phyloP scores from a whole-genome alignment of 2,888 invertebrate species.

The Candidula unifasciata region DNA sequence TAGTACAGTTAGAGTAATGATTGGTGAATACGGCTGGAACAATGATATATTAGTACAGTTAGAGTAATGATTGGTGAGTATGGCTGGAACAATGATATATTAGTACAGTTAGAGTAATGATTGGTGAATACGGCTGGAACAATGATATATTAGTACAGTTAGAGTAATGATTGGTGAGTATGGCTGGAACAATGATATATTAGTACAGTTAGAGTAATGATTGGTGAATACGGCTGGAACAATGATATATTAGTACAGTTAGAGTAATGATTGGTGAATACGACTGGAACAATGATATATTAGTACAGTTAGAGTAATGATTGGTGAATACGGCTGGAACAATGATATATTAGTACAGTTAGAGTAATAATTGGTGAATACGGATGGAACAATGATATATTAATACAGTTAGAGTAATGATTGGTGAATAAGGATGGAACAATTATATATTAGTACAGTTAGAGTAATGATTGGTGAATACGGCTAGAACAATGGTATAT shows the following conservation, averaged over 20 bases:
- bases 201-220: background rate
- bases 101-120: background rate
- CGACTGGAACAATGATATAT: background rate
- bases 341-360: background rate
- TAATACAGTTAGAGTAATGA: background rate
- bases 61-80: background rate
- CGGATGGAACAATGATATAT: background rate
- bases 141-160: background rate
- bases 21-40: constrained; percentile 27
- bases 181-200: background rate
- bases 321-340: background rate
- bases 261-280: background rate
- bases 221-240: background rate
- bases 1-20: constrained; percentile 42
- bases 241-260: background rate
- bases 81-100: background rate
- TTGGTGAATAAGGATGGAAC: background rate
- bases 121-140: background rate
- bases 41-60: background rate
- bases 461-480: background rate
- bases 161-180: background rate
- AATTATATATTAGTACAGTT: background rate
- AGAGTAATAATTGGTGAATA: constrained; percentile 50
- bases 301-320: background rate
- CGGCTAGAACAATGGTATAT: background rate